Evolutionary conservation across 2,888 invertebrate species (phyloP).

Genomic region (Seladonia tumulorum): DNA sequence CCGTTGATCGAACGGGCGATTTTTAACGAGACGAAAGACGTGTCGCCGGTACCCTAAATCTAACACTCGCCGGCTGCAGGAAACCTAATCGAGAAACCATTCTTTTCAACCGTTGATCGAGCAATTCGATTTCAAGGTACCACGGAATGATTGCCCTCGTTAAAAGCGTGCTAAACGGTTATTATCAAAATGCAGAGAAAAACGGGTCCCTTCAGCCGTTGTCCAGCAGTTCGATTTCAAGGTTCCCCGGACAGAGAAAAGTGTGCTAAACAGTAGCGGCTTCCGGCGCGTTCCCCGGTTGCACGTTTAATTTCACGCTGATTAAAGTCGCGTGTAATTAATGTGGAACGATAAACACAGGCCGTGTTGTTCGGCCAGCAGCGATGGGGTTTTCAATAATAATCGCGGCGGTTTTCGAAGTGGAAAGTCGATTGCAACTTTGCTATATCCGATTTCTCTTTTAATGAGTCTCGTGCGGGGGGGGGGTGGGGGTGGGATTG

Average conservation of each 20-base stretch:
- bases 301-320: constrained; percentile 15
- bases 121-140: background rate
- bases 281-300: background rate
- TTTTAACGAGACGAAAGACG: too few relatives aligned
- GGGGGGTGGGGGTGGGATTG: background rate
- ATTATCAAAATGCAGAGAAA: too few relatives aligned
- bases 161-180: too few relatives aligned
- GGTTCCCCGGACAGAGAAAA: constrained; percentile 11
- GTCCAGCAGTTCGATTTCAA: background rate
- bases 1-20: background rate
- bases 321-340: constrained; percentile 38
- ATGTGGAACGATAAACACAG: constrained; percentile 34
- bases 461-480: background rate
- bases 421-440: constrained; percentile 26
- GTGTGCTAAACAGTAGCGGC: constrained; percentile 14
- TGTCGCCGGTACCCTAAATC: background rate
- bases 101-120: background rate
- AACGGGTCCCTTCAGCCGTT: too few relatives aligned
- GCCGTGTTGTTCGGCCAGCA: background rate
- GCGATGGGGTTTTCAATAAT: background rate
- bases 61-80: background rate
- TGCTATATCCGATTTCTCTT: constrained; percentile 22
- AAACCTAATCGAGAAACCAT: background rate
- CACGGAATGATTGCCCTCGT: background rate
- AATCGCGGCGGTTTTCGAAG: constrained; percentile 8